Conservation (phyloP, 2,888 invertebrate species). For the Tholera decimalis region DNA sequence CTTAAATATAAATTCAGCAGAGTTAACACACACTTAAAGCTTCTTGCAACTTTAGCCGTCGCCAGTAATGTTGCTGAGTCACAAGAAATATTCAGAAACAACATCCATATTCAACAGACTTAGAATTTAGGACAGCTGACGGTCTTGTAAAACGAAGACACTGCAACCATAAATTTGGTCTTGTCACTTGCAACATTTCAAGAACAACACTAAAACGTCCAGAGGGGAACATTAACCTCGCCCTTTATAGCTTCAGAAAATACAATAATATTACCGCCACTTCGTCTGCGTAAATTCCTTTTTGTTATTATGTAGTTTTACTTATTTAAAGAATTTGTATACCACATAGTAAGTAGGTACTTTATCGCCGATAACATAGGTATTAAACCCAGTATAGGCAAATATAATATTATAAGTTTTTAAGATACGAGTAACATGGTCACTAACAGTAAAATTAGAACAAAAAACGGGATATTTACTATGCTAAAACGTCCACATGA, state of each 20-base stretch:
- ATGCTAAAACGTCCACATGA: too few relatives aligned
- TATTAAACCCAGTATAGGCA: too few relatives aligned
- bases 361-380: too few relatives aligned
- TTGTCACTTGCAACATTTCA: conserved; percentile 49
- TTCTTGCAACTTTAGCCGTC: conserved; percentile 3
- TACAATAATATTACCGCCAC: neutral
- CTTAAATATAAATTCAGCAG: neutral
- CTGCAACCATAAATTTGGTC: conserved; percentile 46
- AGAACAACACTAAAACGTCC: conserved; percentile 36
- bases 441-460: too few relatives aligned
- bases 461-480: too few relatives aligned
- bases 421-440: too few relatives aligned
- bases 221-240: conserved; percentile 24
- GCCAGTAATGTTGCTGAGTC: conserved; percentile 9
- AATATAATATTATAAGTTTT: too few relatives aligned
- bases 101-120: conserved; percentile 49
- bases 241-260: conserved; percentile 5
- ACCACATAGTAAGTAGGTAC: too few relatives aligned
- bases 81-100: conserved; percentile 29
- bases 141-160: conserved; percentile 21
- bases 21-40: too few relatives aligned
- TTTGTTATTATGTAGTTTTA: too few relatives aligned
- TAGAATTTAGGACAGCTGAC: conserved; percentile 34
- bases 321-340: too few relatives aligned
- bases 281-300: neutral